Evolutionary conservation across 2,797 vertebrate species (phyloP), one percentile per base, ranked within the genome.

Genomic region (Sebastes steindachneri): DNA sequence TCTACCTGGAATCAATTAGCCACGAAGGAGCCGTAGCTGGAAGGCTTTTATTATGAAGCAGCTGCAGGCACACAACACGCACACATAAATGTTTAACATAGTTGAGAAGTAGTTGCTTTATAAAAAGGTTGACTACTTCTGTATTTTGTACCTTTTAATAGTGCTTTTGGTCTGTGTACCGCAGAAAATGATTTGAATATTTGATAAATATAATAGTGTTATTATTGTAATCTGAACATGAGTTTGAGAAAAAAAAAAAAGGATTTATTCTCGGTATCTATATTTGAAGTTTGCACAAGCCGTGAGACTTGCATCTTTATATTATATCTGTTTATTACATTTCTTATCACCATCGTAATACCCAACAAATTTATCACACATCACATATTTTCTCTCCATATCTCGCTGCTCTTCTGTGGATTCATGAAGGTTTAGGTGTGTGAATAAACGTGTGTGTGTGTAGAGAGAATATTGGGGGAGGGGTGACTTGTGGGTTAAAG

Each of bases 401-500:
- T 86, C 4, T 41, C 9, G 10, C 19, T 29, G 29, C 55, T 78
- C 17, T n/a, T 77, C 31, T 69, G 25, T 63, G 41, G 31, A 35
- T 28, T 82, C 26, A 77, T 54, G 66, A 82, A 63, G 68, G 31
- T 57, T 68, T 23, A 70, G 57, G 41, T 86, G 66, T 79, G n/a
- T 54, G 54, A 48, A 62, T 73, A 60, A 73, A 73, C 9, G 23
- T 54, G 14, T 58, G 35, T 57, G 48, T 29, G 19, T 37, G 35
- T 37, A 63, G 7, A 9, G 19, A 23, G n/a, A 23, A 3, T 5
- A 37, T 31, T 68, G 58, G 79, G 83, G 88, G 86, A 79, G 57
- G 86, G 88, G 66, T 21, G 66, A 62, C 21, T 68, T 70, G 37
- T 77, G 69, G 72, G 80, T 75, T 91, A 76, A 86, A 93, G 84